Conservation (phyloP, 1,140 invertebrate genomes). For the Musca vetustissima region DNA sequence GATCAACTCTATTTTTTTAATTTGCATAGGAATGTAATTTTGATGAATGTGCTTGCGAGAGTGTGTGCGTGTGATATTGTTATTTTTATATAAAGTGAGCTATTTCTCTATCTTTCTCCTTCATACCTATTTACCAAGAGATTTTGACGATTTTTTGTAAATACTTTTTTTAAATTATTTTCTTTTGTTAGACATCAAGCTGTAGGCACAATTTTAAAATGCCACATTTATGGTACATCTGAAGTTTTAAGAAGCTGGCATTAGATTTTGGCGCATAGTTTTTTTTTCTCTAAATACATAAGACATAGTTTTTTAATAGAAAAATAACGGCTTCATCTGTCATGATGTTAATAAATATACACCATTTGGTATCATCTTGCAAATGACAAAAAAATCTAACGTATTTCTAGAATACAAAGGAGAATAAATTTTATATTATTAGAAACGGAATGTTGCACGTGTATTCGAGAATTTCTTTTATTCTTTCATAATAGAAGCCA, state of each 20-base stretch:
- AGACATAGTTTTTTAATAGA: not conserved
- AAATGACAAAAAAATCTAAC: too few relatives aligned
- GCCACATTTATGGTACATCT: not conserved
- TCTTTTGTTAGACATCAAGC: not conserved
- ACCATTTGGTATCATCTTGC: not conserved
- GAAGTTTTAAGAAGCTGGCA: slow-evolving; percentile 8
- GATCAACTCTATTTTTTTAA: not conserved
- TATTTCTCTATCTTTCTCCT: not conserved
- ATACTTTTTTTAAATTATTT: not conserved
- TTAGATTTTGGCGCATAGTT: slow-evolving; percentile 11
- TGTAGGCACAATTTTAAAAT: not conserved
- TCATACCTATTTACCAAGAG: not conserved
- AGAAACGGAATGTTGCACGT: too few relatives aligned
- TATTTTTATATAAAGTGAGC: not conserved
- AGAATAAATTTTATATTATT: too few relatives aligned
- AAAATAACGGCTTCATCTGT: not conserved
- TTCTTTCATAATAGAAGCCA: too few relatives aligned
- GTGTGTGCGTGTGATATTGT: not conserved
- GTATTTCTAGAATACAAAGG: too few relatives aligned
- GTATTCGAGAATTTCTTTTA: too few relatives aligned
- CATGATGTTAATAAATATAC: not conserved
- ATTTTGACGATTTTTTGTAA: not conserved
- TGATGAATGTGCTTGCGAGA: not conserved
- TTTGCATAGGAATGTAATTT: slow-evolving; percentile 12
- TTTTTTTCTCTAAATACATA: too few relatives aligned